Evolutionary conservation across 2,797 vertebrate species (phyloP).

Genomic region (Pygocentrus nattereri): DNA sequence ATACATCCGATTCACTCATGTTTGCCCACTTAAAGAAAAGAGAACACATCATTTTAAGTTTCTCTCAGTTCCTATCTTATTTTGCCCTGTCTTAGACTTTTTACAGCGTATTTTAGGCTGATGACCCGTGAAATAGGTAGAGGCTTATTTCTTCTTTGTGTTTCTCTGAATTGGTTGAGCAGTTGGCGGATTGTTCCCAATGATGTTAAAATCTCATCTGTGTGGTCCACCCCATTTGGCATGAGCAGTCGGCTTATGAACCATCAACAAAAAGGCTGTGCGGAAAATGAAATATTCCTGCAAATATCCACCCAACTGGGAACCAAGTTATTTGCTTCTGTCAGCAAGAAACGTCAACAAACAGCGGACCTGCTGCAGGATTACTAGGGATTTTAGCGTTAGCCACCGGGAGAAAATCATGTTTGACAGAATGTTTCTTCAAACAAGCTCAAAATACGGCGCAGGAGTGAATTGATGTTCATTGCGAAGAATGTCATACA

Average conservation of each 20-base stretch:
- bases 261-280: background rate
- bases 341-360: background rate
- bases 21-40: no score
- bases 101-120: background rate
- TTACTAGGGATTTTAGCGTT: constrained; percentile 9
- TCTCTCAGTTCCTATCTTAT: no score
- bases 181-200: background rate
- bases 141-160: background rate
- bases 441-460: background rate
- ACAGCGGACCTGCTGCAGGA: background rate
- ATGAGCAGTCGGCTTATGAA: background rate
- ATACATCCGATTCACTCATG: no score
- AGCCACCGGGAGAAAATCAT: background rate
- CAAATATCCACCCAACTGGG: background rate
- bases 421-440: background rate
- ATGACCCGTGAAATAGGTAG: background rate
- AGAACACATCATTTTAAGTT: no score
- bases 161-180: background rate
- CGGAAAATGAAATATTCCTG: constrained; percentile 23
- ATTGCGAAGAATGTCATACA: background rate
- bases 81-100: no score
- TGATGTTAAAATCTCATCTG: constrained; percentile 2
- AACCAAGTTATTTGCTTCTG: background rate
- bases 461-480: background rate
- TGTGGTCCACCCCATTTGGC: background rate